These are phyloP conservation scores for Datnioides undecimradiatus DNA, from an alignment of 2,113 vertebrate species.

Conservation along the genomic window DNA sequence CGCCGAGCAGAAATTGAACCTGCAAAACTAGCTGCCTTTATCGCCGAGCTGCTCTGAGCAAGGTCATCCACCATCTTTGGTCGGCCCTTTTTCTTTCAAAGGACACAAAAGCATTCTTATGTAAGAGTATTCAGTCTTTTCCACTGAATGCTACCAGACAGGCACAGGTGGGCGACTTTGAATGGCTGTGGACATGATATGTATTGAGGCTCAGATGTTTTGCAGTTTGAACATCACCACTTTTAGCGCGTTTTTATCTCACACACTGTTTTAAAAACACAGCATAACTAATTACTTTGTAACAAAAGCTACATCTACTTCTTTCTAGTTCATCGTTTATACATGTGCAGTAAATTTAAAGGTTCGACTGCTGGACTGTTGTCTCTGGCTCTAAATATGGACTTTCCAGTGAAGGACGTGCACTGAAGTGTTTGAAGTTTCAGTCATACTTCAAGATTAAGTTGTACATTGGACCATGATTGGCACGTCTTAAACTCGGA, in stretches of 20 bases:
- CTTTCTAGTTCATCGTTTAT: too few relatives aligned
- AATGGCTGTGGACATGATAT: conserved; percentile 15
- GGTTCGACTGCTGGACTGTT: too few relatives aligned
- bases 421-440: not conserved
- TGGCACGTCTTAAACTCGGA: not conserved
- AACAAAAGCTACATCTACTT: too few relatives aligned
- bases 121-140: conserved; percentile 19
- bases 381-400: not conserved
- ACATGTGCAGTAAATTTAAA: too few relatives aligned
- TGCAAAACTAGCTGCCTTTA: conserved; percentile 25
- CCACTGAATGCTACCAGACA: conserved; percentile 24
- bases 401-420: not conserved
- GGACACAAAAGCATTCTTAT: conserved; percentile 20
- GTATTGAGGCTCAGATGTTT: not conserved
- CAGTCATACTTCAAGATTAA: not conserved
- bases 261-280: not conserved
- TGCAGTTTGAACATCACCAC: not conserved
- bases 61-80: conserved; percentile 36
- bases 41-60: conserved; percentile 14
- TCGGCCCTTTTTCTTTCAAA: conserved; percentile 12
- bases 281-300: too few relatives aligned
- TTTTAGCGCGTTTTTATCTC: not conserved
- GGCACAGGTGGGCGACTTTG: conserved; percentile 28
- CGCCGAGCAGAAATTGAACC: conserved; percentile 30
- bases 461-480: not conserved